These are phyloP conservation scores for Aphaenogaster rudis DNA, from an alignment of 1,140 invertebrate species.

Conservation along the genomic window DNA sequence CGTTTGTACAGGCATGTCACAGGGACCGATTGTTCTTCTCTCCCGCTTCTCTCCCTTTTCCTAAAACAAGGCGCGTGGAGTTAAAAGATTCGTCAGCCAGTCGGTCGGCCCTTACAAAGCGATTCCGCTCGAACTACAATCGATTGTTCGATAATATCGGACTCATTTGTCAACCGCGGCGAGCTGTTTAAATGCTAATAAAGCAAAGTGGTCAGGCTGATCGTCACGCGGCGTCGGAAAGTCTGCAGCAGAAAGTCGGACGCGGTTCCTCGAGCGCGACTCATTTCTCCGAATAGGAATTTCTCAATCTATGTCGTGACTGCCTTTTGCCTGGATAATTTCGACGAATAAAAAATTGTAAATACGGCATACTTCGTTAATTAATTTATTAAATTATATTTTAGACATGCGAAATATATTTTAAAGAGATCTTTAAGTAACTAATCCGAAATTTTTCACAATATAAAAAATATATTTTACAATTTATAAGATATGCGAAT, in stretches of 20 bases:
- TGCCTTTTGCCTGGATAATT: not conserved
- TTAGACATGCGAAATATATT: not conserved
- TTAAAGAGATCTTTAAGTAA: not conserved
- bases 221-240: constrained; percentile 46
- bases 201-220: constrained; percentile 59
- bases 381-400: constrained; percentile 1
- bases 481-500: not conserved
- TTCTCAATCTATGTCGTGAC: constrained; percentile 32
- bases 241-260: constrained; percentile 50
- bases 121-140: constrained; percentile 71
- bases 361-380: not conserved
- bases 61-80: constrained; percentile 68
- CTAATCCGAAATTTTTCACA: not conserved
- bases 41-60: constrained; percentile 45
- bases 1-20: constrained; percentile 76
- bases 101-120: constrained; percentile 65
- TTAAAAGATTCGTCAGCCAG: constrained; percentile 74
- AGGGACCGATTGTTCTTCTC: constrained; percentile 74
- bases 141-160: constrained; percentile 84
- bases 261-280: constrained; percentile 8
- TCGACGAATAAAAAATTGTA: not conserved
- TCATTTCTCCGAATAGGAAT: constrained; percentile 50
- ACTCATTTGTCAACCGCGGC: constrained; percentile 81
- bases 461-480: not conserved
- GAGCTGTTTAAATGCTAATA: constrained; percentile 82